phyloP scores from a whole-genome alignment of 2,113 vertebrate genomes.

The Hippocampus guttulatus region DNA sequence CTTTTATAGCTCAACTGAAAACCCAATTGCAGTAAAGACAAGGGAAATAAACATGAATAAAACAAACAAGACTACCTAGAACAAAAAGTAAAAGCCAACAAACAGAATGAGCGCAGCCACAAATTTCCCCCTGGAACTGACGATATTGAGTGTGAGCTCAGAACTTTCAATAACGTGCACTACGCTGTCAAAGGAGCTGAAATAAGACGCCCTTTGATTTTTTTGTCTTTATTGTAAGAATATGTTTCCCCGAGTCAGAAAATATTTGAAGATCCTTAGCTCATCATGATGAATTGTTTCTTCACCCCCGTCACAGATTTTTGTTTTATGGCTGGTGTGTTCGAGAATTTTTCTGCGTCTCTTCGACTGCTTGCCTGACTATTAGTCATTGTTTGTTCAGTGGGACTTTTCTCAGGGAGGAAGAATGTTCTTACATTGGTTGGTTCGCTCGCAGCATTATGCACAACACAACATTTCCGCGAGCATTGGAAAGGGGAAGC shows the following conservation, averaged over 20 bases:
- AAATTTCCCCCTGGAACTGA: slow-evolving; percentile 59
- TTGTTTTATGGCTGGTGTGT: slow-evolving; percentile 3
- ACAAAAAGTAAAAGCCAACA: slow-evolving; percentile 6
- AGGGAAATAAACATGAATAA: slow-evolving; percentile 5
- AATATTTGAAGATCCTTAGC: not conserved
- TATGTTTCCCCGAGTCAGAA: not conserved
- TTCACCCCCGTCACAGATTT: no score
- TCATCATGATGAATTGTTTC: not conserved
- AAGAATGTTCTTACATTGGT: not conserved
- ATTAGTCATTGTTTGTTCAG: not conserved
- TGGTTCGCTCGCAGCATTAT: not conserved
- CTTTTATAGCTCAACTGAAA: slow-evolving; percentile 1
- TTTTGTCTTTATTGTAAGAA: not conserved
- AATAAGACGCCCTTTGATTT: not conserved
- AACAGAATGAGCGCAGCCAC: slow-evolving; percentile 21
- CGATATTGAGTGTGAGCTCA: slow-evolving; percentile 38
- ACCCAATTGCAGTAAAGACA: not conserved
- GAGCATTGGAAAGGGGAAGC: not conserved
- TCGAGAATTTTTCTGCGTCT: slow-evolving; percentile 13
- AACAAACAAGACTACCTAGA: not conserved
- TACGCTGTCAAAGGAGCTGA: not conserved
- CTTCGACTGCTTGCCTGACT: not conserved
- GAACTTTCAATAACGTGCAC: slow-evolving; percentile 40
- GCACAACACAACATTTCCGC: no score
- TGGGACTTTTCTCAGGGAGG: not conserved